Evolutionary conservation across 2,113 vertebrate genomes (phyloP), one percentile per base, ranked within the genome.

Genomic region (Platysteira castanea): DNA sequence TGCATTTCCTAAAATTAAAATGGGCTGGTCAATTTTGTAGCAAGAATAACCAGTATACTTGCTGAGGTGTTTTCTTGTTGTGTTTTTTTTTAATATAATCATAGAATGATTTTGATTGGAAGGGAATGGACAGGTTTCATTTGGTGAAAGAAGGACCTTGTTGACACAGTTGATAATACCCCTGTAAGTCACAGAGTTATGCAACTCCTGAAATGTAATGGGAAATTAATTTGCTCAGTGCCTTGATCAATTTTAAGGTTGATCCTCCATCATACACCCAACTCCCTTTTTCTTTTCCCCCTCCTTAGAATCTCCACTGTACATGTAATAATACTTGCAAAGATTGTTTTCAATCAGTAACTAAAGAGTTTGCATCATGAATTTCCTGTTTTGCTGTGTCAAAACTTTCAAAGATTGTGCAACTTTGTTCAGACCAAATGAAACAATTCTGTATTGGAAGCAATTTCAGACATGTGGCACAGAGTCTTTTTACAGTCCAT

Each of bases 321-420:
- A 44, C 4, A 1, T 60, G 6, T 74, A 63, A 53, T 23, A 21
- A 49, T 24, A 15, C 64, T 94, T 92, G 69, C 73, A 94, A 68
- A 90, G 52, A 78, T 96, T 80, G 70, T 86, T 95, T 92, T 80
- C 85, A 41, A 16, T 46, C 33, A 53, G 30, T 68, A 90, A 59
- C 75, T 35, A 4, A 37, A 42, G 85, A 63, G 90, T 97, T 95
- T 94, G 82, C 95, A 92, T 91, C 85, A 61, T 74, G 81, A 97
- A 97, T 98, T 98, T 98, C 98, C 98, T 98, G 97, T 97, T 98
- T 92, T 95, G 93, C 96, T 92, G 92, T 96, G 95, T 98, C 95
- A 97, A 95, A 96, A 95, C 95, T 93, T 96, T 96, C 59, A 56
- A 94, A 90, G 96, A 97, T 98, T 98, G 97, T 97, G 98, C 96